Evolutionary conservation across 2,888 invertebrate species (phyloP), one percentile per base, ranked within the genome.

Genomic region (Lasius fuliginosus): DNA sequence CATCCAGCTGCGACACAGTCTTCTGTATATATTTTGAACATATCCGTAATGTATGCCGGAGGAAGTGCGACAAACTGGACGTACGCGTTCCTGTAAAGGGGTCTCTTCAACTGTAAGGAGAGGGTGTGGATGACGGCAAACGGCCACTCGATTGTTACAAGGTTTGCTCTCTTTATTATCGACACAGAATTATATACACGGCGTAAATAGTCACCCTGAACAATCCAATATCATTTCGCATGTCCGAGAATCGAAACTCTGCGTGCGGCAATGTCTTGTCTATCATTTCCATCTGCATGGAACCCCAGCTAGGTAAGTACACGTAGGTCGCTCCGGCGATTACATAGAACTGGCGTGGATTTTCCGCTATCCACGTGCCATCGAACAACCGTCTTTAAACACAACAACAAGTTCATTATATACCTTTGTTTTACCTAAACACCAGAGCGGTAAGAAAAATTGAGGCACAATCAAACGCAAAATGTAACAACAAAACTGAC

Each of bases 141-240:
- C 33, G 18, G 42, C 23, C 18, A 18, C n/a, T 3, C 64, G 15
- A 3, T 42, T 49, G 58, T 82, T 82, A 67, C 83, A 83, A 87
- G 67, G 42, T 73, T 79, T 77, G 23, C 74, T 83, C 71, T 46
- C 49, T 87, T 86, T 88, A 87, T 88, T 90, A 86, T 87, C 79
- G 84, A 90, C 89, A 90, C 85, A 88, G 81, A 90, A 81, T 82
- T 90, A 87, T 88, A 82, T 86, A 87, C 84, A 88, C 85, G 86
- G 60, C 82, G 77, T 82, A 82, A 85, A 87, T 81, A 86, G 76
- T 90, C 89, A 93, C 93, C 92, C 91, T 92, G 89, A 90, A 91
- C 62, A 93, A 87, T 86, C 92, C 93, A 87, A 93, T 93, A 85
- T 94, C 94, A 86, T 93, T 83, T 84, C 84, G 87, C 93, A 93